Base-by-base conservation (phyloP, 2,113 vertebrate genomes). In the Eupsittula cactorum region DNA sequence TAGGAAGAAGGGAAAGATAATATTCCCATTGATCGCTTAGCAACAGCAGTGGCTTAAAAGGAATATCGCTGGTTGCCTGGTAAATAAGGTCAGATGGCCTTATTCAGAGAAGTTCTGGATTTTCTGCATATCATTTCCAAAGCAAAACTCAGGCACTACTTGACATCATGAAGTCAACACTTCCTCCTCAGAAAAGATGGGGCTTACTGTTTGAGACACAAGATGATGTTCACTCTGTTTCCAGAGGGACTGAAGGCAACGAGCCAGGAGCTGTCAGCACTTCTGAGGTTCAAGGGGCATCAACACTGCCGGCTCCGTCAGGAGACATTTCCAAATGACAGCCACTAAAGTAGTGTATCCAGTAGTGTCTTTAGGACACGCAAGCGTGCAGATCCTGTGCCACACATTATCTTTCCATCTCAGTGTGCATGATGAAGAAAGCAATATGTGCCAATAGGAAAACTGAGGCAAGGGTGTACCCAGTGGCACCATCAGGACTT, bases 1-100 rank as follows among this genome's bases (percentile, higher is more conserved):
- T 35, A 76, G 64, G 57, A 92, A 88, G 68, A 62, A 79, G 77
- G 64, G 21, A 78, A 81, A 81, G 95, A 86, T 53, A 88, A 64
- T 86, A 79, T 77, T 94, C 74, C 78, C n/a, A 82, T 35, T 0
- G 9, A 87, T 91, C 2, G 42, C 95, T 91, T 93, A 95, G 95
- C 91, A 96, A 93, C 88, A 81, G 94, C 33, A n/a, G 64, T 86
- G 76, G 92, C 83, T 80, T 46, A 77, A 88, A 69, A 94, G 86
- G 71, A 88, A 18, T 27, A 62, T n/a, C 42, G 67, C 49, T 59
- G 59, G 80, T 17, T 96, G 76, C 80, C 77, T 92, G 88, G 80
- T 75, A 91, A 78, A 50, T 75, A 90, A 81, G 88, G 94, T 94
- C 80, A 70, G 82, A 29, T 20, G 63, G 63, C 0, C 25, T 47